phyloP scores from a whole-genome alignment of 2,888 invertebrate genomes.

The Cerastis rubricosa region DNA sequence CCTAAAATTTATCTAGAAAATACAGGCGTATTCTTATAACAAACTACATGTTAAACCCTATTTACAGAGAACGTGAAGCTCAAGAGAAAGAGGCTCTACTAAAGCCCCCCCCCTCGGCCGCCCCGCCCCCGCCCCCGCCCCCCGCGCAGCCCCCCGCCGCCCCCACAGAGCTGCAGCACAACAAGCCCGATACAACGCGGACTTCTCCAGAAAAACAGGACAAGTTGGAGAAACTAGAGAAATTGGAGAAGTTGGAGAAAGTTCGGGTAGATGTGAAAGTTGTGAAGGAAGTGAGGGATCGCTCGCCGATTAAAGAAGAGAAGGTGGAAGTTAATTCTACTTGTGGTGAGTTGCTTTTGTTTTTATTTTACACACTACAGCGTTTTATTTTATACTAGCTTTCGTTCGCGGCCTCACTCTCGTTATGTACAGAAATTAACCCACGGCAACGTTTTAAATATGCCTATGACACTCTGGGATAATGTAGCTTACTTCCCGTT shows the following conservation, averaged over 20 bases:
- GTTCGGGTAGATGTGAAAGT: constrained; percentile 49
- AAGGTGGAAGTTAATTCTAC: constrained; percentile 83
- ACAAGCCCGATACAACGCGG: constrained; percentile 77
- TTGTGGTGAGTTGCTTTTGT: constrained; percentile 78
- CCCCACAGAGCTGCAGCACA: constrained; percentile 12
- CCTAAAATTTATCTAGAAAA: not conserved
- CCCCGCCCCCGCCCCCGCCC: accelerated
- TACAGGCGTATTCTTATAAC: not conserved
- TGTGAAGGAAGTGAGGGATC: constrained; percentile 67
- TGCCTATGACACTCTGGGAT: too few relatives aligned
- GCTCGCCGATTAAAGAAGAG: constrained; percentile 74
- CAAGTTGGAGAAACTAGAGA: constrained; percentile 69
- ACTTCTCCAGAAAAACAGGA: constrained; percentile 69
- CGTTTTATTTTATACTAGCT: not conserved
- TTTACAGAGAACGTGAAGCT: constrained; percentile 77
- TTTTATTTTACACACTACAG: not conserved
- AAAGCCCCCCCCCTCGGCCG: constrained; percentile 25
- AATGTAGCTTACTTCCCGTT: too few relatives aligned
- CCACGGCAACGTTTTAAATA: too few relatives aligned
- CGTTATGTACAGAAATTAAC: too few relatives aligned
- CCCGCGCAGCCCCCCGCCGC: accelerated
- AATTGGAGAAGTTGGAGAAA: constrained; percentile 69
- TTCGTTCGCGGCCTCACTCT: too few relatives aligned
- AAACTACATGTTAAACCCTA: not conserved
- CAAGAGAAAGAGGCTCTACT: constrained; percentile 62